Conservation (phyloP, 2,888 invertebrate species). For the Philopedon plagiatum region DNA sequence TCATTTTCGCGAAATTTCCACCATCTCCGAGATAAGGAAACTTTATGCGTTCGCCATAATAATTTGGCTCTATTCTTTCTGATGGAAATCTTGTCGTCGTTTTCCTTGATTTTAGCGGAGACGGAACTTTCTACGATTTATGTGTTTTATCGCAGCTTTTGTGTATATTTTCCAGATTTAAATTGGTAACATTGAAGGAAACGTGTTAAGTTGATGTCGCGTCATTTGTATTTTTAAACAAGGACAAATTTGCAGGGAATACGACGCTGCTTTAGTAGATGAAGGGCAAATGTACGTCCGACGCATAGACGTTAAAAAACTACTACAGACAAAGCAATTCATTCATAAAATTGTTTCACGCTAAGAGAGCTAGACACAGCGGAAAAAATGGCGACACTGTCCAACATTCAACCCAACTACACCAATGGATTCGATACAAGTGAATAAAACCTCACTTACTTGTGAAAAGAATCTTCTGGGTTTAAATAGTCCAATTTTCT, state of each 20-base stretch:
- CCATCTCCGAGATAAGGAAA: constrained; percentile 20
- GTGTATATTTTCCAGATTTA: constrained; percentile 5
- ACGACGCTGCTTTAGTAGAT: too few relatives aligned
- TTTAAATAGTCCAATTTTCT: too few relatives aligned
- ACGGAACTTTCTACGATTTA: constrained; percentile 1
- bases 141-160: neutral
- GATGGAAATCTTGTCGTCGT: constrained; percentile 8
- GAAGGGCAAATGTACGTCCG: too few relatives aligned
- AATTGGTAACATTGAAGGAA: constrained; percentile 1
- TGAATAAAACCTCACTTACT: too few relatives aligned
- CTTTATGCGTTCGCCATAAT: constrained; percentile 25
- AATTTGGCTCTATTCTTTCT: constrained; percentile 28
- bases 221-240: neutral
- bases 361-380: too few relatives aligned
- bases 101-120: constrained; percentile 3
- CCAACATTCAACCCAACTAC: too few relatives aligned
- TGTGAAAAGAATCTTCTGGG: too few relatives aligned
- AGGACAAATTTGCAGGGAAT: neutral
- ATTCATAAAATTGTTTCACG: too few relatives aligned
- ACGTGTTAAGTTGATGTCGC: constrained; percentile 2
- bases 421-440: too few relatives aligned
- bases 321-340: too few relatives aligned
- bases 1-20: constrained; percentile 22
- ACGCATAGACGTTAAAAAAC: too few relatives aligned
- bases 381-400: too few relatives aligned